Base-by-base conservation (phyloP, 2,797 vertebrate species). In the Holocentrus rufus region DNA sequence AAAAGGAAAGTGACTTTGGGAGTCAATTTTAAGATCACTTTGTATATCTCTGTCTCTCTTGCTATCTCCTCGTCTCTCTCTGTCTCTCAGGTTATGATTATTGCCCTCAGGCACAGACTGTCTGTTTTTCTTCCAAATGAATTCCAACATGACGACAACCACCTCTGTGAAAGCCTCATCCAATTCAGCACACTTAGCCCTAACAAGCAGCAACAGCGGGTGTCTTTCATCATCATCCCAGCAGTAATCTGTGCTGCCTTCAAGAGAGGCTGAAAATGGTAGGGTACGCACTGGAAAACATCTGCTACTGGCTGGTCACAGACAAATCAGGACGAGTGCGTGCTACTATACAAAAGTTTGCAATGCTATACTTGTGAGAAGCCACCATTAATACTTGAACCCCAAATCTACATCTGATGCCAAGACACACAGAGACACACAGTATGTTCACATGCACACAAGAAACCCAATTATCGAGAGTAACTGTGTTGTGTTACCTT, bases 181-280 rank as follows among this genome's bases (percentile, higher is more conserved):
- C 61, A 76, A 65, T 47, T 77, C 57, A 75, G 77, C 62, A 34
- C 42, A 72, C 55, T 82, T 76, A 63, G 14, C 69, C 55, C 34
- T 60, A 53, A 52, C 59, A 69, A 57, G 44, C 62, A 49, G 39
- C 39, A 50, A 59, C 52, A 57, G 54, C 54, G 65, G 62, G 67
- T 79, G 53, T 30, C 69, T 80, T 63, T 71, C 67, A 83, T 44
- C 25, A 13, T 67, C 76, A 65, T 64, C 25, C 69, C 59, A 65
- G 54, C 69, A 7, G 27, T 69, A 77, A 77, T 85, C 50, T 72
- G 44, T 42, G 47, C 64, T 77, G 74, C 76, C 80, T 78, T 76
- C 78, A 75, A 66, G 65, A 81, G 65, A 54, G 68, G 70, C 44
- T 49, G 30, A 65, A 50, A 36, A 46, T 18, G 27, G 11, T 10